Conservation (phyloP, 2,113 vertebrate genomes). For the Pterocles gutturalis region DNA sequence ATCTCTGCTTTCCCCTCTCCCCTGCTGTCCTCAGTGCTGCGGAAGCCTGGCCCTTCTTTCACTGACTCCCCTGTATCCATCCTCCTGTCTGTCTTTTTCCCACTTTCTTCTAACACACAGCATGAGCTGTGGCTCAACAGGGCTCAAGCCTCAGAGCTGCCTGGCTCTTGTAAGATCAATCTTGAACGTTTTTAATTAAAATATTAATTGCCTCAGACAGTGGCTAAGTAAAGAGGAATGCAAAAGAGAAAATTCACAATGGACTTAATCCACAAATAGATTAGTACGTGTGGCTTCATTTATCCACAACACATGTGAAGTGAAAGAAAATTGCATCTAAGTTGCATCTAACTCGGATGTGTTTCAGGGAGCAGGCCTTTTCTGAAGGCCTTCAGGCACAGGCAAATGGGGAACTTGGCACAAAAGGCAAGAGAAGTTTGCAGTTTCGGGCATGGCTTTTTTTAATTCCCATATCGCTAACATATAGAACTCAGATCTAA, state of each 20-base stretch:
- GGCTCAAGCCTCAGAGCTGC: background rate
- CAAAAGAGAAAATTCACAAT: background rate
- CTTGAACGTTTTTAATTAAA: background rate
- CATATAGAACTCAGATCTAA: background rate
- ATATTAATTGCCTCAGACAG: background rate
- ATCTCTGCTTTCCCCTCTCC: background rate
- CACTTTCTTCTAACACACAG: background rate
- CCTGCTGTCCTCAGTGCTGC: background rate
- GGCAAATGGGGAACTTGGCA: background rate
- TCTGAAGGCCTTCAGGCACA: background rate
- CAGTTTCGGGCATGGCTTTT: accelerated
- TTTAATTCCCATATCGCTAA: background rate
- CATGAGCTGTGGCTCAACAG: background rate
- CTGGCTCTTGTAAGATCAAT: background rate
- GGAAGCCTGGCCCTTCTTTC: background rate
- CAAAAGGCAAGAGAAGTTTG: background rate
- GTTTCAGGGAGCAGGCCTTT: background rate
- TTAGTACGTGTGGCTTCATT: background rate
- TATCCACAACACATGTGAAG: background rate
- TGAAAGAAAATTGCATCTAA: background rate
- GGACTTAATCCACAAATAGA: background rate
- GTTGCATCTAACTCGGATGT: background rate
- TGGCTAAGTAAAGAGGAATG: background rate
- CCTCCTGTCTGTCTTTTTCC: background rate
- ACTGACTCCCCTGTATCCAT: background rate